Conservation (phyloP, 1,140 invertebrate species). For the Dendrolimus kikuchii region DNA sequence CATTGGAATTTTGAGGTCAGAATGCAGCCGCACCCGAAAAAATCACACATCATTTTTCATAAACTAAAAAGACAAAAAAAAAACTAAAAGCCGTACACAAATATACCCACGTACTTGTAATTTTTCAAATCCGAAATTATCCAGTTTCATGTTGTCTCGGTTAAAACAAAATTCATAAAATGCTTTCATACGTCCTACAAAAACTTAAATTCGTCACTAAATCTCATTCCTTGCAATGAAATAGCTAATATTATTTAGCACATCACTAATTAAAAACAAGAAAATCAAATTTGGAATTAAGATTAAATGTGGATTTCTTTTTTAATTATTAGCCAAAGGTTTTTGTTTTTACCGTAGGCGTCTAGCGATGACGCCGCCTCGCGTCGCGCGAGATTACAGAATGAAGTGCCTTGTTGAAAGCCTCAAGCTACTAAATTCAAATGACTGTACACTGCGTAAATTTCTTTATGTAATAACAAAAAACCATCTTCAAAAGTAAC, state of each 20-base stretch:
- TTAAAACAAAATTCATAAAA: conserved; percentile 8
- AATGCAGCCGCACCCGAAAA: too few relatives aligned
- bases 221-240: conserved; percentile 10
- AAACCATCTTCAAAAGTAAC: too few relatives aligned
- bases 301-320: not conserved
- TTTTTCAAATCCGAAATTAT: conserved; percentile 64
- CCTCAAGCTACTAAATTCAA: conserved; percentile 36
- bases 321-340: not conserved
- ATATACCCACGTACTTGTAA: conserved; percentile 38
- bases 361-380: conserved; percentile 45
- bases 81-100: conserved; percentile 5
- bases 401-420: conserved; percentile 16
- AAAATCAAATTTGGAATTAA: conserved; percentile 1
- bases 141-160: conserved; percentile 50
- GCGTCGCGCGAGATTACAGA: conserved; percentile 44
- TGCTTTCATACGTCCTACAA: conserved; percentile 15
- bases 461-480: conserved; percentile 27
- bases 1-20: too few relatives aligned
- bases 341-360: conserved; percentile 45
- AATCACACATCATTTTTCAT: not conserved
- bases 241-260: conserved; percentile 1
- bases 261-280: conserved; percentile 1
- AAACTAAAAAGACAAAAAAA: not conserved
- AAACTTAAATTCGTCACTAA: conserved; percentile 18
- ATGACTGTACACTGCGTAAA: conserved; percentile 31